These are phyloP conservation scores for Percopsis transmontana DNA, from an alignment of 2,113 vertebrate genomes.

Conservation along the genomic window DNA sequence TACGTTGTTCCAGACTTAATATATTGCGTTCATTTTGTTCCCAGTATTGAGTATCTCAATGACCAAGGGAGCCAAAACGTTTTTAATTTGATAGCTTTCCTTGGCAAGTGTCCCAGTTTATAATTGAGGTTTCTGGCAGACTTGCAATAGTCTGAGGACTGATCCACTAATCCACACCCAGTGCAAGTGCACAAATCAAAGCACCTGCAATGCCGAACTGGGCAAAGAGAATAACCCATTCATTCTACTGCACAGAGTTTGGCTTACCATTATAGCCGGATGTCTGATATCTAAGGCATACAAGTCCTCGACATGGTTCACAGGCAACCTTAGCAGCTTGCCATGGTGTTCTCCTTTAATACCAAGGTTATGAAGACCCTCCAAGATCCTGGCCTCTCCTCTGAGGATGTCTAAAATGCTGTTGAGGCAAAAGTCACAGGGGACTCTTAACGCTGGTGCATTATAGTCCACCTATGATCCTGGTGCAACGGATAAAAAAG, in stretches of 20 bases:
- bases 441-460: constrained; percentile 4
- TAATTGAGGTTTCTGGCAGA: constrained; percentile 46
- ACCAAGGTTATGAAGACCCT: constrained; percentile 89
- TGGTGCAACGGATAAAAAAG: constrained; percentile 20
- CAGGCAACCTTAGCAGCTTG: constrained; percentile 83
- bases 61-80: constrained; percentile 23
- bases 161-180: constrained; percentile 26
- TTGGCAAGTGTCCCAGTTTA: constrained; percentile 45
- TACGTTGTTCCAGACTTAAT: constrained; percentile 29
- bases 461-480: constrained; percentile 10
- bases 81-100: constrained; percentile 54
- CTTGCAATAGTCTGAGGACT: constrained; percentile 38
- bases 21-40: constrained; percentile 6
- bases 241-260: constrained; percentile 18
- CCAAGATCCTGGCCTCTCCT: constrained; percentile 86
- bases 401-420: constrained; percentile 85
- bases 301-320: constrained; percentile 73
- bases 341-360: constrained; percentile 80
- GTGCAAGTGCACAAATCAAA: constrained; percentile 18
- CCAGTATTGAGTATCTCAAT: constrained; percentile 36
- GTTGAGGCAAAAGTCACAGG: constrained; percentile 23
- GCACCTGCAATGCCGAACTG: constrained; percentile 24
- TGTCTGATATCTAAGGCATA: constrained; percentile 92
- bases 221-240: constrained; percentile 9
- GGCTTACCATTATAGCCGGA: constrained; percentile 86